These are phyloP conservation scores for Apodemia hepburni DNA, from an alignment of 2,888 invertebrate genomes.

Conservation along the genomic window DNA sequence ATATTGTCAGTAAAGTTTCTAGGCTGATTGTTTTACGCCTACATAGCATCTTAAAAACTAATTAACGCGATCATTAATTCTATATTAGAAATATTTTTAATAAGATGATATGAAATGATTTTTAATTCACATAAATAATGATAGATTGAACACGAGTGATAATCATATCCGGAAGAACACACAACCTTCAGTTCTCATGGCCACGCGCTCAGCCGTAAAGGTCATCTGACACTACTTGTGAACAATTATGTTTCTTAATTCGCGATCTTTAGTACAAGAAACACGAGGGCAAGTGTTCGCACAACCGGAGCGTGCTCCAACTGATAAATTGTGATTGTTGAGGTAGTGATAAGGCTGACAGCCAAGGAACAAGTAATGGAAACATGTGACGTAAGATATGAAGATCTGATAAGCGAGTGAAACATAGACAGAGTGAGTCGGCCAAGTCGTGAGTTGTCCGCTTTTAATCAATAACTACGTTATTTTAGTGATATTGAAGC, in stretches of 20 bases:
- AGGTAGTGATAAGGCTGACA: conserved; percentile 40
- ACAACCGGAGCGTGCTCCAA: conserved; percentile 4
- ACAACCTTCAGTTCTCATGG: conserved; percentile 72
- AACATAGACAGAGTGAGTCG: conserved; percentile 19
- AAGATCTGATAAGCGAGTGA: conserved; percentile 30
- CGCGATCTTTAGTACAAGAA: conserved; percentile 30
- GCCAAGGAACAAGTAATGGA: conserved; percentile 41
- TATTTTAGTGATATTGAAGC: not conserved
- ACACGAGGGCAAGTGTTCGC: conserved; percentile 16
- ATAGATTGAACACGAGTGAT: conserved; percentile 14
- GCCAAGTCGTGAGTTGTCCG: not conserved
- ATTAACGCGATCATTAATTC: conserved; percentile 32
- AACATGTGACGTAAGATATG: conserved; percentile 41
- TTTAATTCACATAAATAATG: not conserved
- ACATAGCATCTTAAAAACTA: conserved; percentile 34
- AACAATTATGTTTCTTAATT: conserved; percentile 49
- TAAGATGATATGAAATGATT: not conserved
- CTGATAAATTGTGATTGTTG: conserved; percentile 30
- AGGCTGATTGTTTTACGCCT: conserved; percentile 54
- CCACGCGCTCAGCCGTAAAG: conserved; percentile 65
- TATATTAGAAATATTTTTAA: not conserved
- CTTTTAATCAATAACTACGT: conserved; percentile 1
- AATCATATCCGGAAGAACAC: conserved; percentile 38
- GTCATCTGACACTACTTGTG: conserved; percentile 51
- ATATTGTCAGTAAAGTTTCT: conserved; percentile 53